These are phyloP conservation scores for Himalopsyche phryganea DNA, from an alignment of 1,140 invertebrate species.

Conservation along the genomic window DNA sequence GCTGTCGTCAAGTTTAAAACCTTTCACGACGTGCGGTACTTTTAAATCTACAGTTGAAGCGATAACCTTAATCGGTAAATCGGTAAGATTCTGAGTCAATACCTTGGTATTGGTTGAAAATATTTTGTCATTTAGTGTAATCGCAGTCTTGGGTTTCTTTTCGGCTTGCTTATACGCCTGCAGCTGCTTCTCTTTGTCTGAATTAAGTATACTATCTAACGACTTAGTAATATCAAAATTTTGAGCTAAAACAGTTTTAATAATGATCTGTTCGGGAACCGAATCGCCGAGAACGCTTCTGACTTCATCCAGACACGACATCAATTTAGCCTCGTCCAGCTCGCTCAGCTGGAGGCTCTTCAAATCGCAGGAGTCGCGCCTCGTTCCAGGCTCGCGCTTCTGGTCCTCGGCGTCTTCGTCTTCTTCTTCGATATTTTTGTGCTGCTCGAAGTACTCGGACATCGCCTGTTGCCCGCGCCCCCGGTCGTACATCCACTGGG, in stretches of 20 bases:
- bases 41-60: constrained; percentile 38
- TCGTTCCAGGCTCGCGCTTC: constrained; percentile 38
- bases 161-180: constrained; percentile 21
- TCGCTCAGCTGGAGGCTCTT: constrained; percentile 58
- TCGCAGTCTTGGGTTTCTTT: constrained; percentile 2
- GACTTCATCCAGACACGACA: constrained; percentile 81
- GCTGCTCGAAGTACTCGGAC: constrained; percentile 64
- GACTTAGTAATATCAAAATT: constrained; percentile 71
- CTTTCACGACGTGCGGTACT: constrained; percentile 43
- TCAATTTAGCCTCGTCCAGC: constrained; percentile 67
- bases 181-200: constrained; percentile 40
- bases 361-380: constrained; percentile 45
- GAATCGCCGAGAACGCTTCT: constrained; percentile 76
- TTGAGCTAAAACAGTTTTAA: constrained; percentile 61
- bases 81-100: neutral
- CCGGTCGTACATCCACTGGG: constrained; percentile 84
- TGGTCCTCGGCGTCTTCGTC: constrained; percentile 54
- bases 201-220: constrained; percentile 68
- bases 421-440: constrained; percentile 73
- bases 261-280: constrained; percentile 65
- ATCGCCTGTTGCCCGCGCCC: constrained; percentile 65
- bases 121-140: neutral
- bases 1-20: constrained; percentile 47
- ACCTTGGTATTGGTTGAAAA: neutral
- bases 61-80: constrained; percentile 20